Percentiles rank a stretch among this genome's conserved stretches.
phyloP scores from a whole-genome alignment of 2,888 invertebrate genomes.

The Luperina testacea region DNA sequence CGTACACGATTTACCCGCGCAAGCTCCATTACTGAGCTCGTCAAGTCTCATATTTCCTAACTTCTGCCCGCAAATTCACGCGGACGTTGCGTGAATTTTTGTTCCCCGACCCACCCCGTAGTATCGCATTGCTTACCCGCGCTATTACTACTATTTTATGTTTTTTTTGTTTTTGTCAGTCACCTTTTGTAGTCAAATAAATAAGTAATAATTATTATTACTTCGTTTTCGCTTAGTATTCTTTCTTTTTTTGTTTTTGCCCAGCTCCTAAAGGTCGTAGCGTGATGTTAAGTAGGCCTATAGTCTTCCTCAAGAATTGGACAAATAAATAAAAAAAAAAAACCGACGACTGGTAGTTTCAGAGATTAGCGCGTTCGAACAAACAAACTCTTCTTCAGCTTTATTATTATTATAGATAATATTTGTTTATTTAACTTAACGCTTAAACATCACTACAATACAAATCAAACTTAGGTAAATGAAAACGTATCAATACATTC shows the following conservation, averaged over 20 bases:
- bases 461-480: background rate
- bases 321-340: background rate
- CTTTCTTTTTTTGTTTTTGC: background rate
- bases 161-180: too few relatives aligned
- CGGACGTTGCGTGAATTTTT: background rate
- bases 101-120: background rate
- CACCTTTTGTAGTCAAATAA: too few relatives aligned
- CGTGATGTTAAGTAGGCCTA: background rate
- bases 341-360: background rate
- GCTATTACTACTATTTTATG: too few relatives aligned
- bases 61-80: background rate
- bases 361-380: background rate
- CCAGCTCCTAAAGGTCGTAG: background rate
- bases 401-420: background rate
- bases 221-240: background rate
- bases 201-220: background rate
- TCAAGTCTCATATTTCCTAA: too few relatives aligned
- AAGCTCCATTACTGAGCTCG: too few relatives aligned
- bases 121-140: background rate
- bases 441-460: background rate
- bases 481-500: slow-evolving; percentile 58
- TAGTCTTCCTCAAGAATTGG: background rate
- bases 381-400: background rate
- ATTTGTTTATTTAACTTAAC: too few relatives aligned
- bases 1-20: too few relatives aligned